A percentile compares a stretch with the other conserved stretches of the same genome.
Evolutionary conservation across 2,113 vertebrate genomes (phyloP).

Genomic region (Trematomus loennbergii): DNA sequence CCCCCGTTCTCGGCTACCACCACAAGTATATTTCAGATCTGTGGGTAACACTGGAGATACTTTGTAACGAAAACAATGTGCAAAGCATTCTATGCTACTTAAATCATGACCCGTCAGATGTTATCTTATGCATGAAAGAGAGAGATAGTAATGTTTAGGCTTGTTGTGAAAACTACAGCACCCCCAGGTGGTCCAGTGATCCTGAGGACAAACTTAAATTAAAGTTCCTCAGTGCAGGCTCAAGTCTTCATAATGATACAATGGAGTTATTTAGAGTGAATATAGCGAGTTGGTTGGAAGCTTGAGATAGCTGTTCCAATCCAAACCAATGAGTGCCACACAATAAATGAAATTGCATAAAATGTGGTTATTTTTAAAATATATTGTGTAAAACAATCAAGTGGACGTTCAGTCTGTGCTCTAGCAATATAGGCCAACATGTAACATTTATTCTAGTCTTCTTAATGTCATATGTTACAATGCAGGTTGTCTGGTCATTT

Average conservation of each 20-base stretch:
- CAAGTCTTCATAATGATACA: not conserved
- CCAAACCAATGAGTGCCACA: not conserved
- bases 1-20: too few relatives aligned
- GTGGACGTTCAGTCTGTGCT: not conserved
- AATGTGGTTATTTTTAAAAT: not conserved
- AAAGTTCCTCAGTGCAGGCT: not conserved
- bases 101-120: not conserved
- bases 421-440: not conserved
- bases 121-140: not conserved
- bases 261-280: not conserved
- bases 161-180: not conserved
- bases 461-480: too few relatives aligned
- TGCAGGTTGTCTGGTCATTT: conserved; percentile 15
- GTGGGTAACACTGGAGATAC: too few relatives aligned
- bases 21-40: too few relatives aligned
- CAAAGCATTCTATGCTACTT: not conserved
- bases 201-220: not conserved
- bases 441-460: not conserved
- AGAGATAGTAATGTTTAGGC: not conserved
- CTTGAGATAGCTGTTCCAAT: not conserved
- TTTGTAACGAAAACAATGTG: too few relatives aligned
- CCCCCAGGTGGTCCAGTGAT: not conserved
- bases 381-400: not conserved
- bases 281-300: not conserved
- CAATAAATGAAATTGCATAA: not conserved